Evolutionary conservation across 2,888 invertebrate species (phyloP).

Genomic region (Tethea ocularis): DNA sequence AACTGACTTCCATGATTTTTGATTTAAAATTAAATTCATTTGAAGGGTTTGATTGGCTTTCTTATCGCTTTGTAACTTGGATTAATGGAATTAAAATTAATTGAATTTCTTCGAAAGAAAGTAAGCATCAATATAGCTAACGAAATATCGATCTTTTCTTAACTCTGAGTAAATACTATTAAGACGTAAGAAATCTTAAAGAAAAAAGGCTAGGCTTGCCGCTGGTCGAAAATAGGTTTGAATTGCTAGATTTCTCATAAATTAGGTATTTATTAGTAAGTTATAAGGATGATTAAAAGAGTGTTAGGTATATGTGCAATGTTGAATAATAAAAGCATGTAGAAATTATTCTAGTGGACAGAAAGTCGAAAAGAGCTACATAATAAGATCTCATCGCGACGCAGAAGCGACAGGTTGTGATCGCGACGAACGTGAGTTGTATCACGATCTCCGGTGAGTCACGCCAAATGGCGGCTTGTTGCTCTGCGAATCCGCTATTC

Average conservation of each 20-base stretch:
- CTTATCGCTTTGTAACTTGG: conserved; percentile 35
- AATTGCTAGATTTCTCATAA: no score
- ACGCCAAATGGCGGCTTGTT: conserved; percentile 31
- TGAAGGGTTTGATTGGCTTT: conserved; percentile 28
- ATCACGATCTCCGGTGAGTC: conserved; percentile 56
- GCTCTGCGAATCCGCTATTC: conserved; percentile 40
- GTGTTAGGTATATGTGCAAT: no score
- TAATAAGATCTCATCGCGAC: conserved; percentile 22
- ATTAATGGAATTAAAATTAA: conserved; percentile 5
- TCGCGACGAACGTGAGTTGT: conserved; percentile 55
- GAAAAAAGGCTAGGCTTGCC: no score
- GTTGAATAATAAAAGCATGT: no score
- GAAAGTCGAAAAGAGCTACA: conserved; percentile 11
- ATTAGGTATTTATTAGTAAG: no score
- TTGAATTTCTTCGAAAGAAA: background rate
- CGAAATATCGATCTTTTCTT: no score
- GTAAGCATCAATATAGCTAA: background rate
- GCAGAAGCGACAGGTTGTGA: conserved; percentile 29
- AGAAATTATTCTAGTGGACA: no score
- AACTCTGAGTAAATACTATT: no score
- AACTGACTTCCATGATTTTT: conserved; percentile 31
- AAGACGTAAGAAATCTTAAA: no score
- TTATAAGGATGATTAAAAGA: no score
- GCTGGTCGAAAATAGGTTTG: no score
- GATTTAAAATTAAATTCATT: conserved; percentile 14